Conservation (phyloP, 37 sponge, comb jelly and placozoan genomes). For the Eunapius fragilis region DNA sequence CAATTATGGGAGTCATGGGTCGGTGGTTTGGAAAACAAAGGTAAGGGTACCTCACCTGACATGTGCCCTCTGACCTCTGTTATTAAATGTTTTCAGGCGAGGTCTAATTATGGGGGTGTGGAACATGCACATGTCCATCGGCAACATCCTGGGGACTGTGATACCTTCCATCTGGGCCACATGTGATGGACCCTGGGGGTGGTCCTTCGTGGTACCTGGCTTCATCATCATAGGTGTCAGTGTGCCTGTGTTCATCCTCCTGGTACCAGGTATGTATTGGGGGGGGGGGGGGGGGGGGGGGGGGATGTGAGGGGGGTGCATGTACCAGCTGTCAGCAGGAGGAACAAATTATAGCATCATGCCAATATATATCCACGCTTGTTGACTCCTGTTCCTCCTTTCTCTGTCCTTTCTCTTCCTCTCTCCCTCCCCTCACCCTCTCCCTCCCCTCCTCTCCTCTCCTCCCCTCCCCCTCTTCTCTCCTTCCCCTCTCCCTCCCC, state of each 20-base stretch:
- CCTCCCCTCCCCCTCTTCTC: not conserved
- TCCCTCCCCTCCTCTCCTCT: not conserved
- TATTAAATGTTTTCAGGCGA: constrained; percentile 50
- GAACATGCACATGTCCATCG: constrained; percentile 92
- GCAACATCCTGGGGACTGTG: constrained; percentile 91
- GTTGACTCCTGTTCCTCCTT: too few relatives aligned
- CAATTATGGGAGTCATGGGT: constrained; percentile 84
- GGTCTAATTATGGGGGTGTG: constrained; percentile 96
- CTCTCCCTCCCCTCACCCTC: not conserved
- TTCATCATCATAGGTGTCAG: constrained; percentile 56
- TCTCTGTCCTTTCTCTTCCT: not conserved
- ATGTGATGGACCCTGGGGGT: constrained; percentile 52
- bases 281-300: not conserved
- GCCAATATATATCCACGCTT: too few relatives aligned
- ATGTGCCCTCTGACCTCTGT: too few relatives aligned
- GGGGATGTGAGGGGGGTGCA: not conserved
- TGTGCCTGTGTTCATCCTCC: constrained; percentile 50
- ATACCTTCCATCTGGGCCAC: constrained; percentile 85
- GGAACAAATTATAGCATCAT: too few relatives aligned
- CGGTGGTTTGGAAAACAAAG: constrained; percentile 81
- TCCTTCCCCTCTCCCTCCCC: not conserved
- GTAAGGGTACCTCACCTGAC: not conserved
- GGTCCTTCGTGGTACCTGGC: constrained; percentile 71
- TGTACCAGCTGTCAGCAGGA: not conserved
- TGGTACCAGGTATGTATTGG: constrained; percentile 11